Conservation (phyloP, 2,888 invertebrate genomes). For the Amphipoea lucens region DNA sequence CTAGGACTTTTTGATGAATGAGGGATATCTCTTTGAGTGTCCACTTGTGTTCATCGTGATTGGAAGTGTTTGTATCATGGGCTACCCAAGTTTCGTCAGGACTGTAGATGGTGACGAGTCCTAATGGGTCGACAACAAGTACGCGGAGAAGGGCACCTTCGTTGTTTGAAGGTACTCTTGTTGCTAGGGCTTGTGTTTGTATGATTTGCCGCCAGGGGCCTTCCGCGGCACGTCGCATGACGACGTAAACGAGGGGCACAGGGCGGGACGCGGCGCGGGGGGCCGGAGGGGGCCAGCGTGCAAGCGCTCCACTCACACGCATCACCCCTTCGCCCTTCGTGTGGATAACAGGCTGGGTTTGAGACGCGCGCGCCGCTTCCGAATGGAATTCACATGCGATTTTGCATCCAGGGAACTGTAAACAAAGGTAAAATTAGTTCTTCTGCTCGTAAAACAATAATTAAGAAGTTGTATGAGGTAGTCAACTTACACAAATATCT, state of each 20-base stretch:
- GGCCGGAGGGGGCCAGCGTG: conserved; percentile 92
- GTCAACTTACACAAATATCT: conserved; percentile 93
- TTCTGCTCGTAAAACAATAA: background rate
- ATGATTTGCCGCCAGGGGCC: conserved; percentile 92
- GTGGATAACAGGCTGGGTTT: conserved; percentile 93
- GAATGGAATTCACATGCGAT: conserved; percentile 93
- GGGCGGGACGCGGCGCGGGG: conserved; percentile 90
- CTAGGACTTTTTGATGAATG: conserved; percentile 93
- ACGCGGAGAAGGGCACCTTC: conserved; percentile 92
- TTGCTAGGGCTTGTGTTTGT: conserved; percentile 92
- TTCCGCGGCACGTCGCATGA: conserved; percentile 92
- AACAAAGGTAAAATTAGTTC: conserved; percentile 66
- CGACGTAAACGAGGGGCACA: conserved; percentile 92
- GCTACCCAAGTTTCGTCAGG: conserved; percentile 91
- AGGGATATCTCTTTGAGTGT: conserved; percentile 92
- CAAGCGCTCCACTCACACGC: conserved; percentile 91
- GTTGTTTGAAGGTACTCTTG: conserved; percentile 91
- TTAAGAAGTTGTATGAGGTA: conserved; percentile 35
- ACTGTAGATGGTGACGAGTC: conserved; percentile 93
- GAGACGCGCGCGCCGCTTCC: conserved; percentile 91
- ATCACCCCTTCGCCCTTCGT: conserved; percentile 93
- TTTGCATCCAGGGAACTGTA: conserved; percentile 93
- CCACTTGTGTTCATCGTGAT: conserved; percentile 90
- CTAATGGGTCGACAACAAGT: conserved; percentile 93
- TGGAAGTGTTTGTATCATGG: conserved; percentile 88